These are phyloP conservation scores for Gobius niger DNA, from an alignment of 2,113 vertebrate genomes.

Conservation along the genomic window DNA sequence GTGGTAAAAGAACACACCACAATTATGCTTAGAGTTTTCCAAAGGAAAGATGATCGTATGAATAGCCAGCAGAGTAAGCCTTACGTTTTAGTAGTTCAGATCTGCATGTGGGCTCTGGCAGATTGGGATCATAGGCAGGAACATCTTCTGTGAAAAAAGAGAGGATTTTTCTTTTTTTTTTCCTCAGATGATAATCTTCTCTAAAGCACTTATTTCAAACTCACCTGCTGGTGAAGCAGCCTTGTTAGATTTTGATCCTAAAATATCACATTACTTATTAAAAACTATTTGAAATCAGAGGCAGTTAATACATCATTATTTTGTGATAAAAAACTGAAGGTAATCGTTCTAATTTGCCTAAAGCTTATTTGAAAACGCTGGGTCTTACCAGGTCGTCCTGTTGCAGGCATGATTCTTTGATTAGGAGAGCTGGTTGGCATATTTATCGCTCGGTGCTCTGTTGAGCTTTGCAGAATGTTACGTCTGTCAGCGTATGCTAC, in stretches of 20 bases:
- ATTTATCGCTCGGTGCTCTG: constrained; percentile 10
- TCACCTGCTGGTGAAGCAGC: constrained; percentile 8
- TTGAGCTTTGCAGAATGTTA: constrained; percentile 21
- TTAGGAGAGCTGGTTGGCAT: constrained; percentile 45
- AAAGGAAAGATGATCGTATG: not conserved
- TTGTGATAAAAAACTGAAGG: not conserved
- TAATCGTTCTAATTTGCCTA: not conserved
- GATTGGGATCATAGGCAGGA: constrained; percentile 55
- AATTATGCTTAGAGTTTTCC: not conserved
- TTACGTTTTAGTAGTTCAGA: constrained; percentile 62
- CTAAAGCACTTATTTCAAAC: not conserved
- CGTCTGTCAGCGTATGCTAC: constrained; percentile 25
- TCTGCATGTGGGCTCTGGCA: constrained; percentile 60
- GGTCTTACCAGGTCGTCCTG: constrained; percentile 32
- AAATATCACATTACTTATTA: not conserved
- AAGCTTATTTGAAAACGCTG: not conserved
- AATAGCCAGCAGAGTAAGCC: not conserved
- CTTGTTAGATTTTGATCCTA: constrained; percentile 25
- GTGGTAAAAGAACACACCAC: not conserved
- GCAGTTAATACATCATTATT: not conserved
- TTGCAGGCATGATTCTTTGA: constrained; percentile 27
- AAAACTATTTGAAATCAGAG: not conserved
- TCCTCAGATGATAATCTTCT: not conserved
- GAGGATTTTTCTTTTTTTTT: not conserved
- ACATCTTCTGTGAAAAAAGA: constrained; percentile 30